Evolutionary conservation across 1,140 invertebrate genomes (phyloP).

Genomic region (Alviniconcha marisindica): DNA sequence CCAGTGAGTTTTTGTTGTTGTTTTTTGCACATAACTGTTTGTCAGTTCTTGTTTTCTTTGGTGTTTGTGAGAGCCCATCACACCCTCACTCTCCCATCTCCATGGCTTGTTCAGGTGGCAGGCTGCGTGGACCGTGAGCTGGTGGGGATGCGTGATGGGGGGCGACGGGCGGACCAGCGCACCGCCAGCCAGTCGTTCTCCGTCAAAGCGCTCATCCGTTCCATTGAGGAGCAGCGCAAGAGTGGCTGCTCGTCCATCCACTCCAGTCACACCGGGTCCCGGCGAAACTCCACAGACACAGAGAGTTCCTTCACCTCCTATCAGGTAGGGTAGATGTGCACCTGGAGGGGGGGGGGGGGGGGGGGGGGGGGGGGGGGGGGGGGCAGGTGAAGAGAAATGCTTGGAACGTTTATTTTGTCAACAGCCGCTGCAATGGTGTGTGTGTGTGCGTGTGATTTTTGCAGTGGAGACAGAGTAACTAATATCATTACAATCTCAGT

Average conservation of each 20-base stretch:
- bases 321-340: constrained; percentile 31
- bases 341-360: no score
- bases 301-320: constrained; percentile 48
- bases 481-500: no score
- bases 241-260: constrained; percentile 68
- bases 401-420: no score
- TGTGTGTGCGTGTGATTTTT: no score
- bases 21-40: neutral
- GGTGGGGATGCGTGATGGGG: constrained; percentile 54
- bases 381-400: no score
- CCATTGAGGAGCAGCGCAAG: constrained; percentile 89
- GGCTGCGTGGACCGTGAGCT: constrained; percentile 69
- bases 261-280: constrained; percentile 66
- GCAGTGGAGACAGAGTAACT: no score
- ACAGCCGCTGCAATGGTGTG: no score
- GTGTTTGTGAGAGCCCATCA: no score
- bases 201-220: constrained; percentile 92
- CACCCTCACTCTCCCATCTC: neutral
- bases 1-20: neutral
- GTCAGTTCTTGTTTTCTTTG: neutral
- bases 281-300: constrained; percentile 64
- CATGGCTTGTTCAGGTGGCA: constrained; percentile 37
- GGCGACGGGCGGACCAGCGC: constrained; percentile 55
- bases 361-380: no score
- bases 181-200: constrained; percentile 80